These are phyloP conservation scores for Acrocera orbiculus DNA, from an alignment of 2,888 invertebrate genomes.

Conservation along the genomic window DNA sequence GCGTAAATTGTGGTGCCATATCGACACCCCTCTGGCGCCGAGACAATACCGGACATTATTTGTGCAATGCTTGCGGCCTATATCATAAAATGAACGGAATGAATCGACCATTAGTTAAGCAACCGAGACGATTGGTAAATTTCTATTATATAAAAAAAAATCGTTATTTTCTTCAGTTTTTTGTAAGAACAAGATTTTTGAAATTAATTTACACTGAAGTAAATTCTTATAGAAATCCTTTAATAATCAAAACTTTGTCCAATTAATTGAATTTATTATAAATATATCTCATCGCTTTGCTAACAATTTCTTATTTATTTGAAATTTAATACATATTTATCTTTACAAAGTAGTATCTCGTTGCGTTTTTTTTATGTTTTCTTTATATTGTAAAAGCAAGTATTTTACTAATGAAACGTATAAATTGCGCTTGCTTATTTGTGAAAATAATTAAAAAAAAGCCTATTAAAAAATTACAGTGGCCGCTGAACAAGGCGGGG, in stretches of 20 bases:
- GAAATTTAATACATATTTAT: too few relatives aligned
- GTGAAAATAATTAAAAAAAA: conserved; percentile 1
- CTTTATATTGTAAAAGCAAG: conserved; percentile 1
- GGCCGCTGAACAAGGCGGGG: conserved; percentile 65
- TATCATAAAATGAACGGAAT: conserved; percentile 95
- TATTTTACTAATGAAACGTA: too few relatives aligned
- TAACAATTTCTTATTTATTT: too few relatives aligned
- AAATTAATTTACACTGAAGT: conserved; percentile 6
- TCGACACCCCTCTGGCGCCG: conserved; percentile 96
- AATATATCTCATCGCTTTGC: too few relatives aligned
- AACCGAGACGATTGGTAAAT: conserved; percentile 75
- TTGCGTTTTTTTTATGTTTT: conserved; percentile 4
- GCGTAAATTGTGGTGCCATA: conserved; percentile 95
- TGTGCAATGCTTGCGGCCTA: conserved; percentile 99
- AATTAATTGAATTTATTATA: conserved; percentile 33
- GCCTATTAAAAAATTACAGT: conserved; percentile 41
- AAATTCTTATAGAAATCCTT: conserved; percentile 31
- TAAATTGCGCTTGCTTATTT: too few relatives aligned
- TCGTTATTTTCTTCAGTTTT: conserved; percentile 16
- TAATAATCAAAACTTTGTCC: conserved; percentile 11
- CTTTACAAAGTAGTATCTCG: conserved; percentile 8
- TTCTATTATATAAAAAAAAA: conserved; percentile 11
- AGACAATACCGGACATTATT: conserved; percentile 96
- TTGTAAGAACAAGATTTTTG: conserved; percentile 12
- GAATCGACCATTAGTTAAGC: conserved; percentile 81